Conservation (phyloP, 2,797 vertebrate genomes). For the Lepus oiostolus region DNA sequence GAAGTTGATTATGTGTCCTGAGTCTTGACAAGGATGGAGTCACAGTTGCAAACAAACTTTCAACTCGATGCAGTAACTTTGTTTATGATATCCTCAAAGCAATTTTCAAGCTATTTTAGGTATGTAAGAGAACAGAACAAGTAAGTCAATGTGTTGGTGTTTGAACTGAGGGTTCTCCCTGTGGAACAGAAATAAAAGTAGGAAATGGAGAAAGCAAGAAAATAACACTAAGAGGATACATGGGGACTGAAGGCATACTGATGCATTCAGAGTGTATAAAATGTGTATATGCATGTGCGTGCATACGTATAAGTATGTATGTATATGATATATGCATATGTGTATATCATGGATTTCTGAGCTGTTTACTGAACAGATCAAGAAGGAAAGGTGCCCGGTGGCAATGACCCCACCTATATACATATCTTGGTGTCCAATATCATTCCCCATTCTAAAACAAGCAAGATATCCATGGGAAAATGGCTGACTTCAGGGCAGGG, state of each 20-base stretch:
- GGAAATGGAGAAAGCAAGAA: not conserved
- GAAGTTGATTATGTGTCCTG: not conserved
- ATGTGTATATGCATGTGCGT: not conserved
- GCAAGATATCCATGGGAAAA: not conserved
- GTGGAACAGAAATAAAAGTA: not conserved
- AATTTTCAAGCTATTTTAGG: not conserved
- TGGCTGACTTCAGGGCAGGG: not conserved
- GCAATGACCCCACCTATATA: not conserved
- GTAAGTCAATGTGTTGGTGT: not conserved
- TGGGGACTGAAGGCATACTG: not conserved
- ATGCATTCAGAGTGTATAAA: not conserved
- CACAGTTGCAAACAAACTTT: not conserved
- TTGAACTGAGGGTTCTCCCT: not conserved
- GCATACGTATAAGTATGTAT: accelerated
- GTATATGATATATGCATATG: not conserved
- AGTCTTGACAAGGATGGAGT: not conserved
- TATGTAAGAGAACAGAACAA: not conserved
- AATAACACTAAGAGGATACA: not conserved
- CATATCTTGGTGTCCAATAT: not conserved
- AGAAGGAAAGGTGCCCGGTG: not conserved
- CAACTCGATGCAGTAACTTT: not conserved
- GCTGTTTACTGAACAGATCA: not conserved
- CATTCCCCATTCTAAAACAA: not conserved
- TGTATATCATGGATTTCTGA: constrained; percentile 46
- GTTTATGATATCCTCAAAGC: not conserved